Conservation (phyloP, 2,888 invertebrate species). For the Macaria notata region DNA sequence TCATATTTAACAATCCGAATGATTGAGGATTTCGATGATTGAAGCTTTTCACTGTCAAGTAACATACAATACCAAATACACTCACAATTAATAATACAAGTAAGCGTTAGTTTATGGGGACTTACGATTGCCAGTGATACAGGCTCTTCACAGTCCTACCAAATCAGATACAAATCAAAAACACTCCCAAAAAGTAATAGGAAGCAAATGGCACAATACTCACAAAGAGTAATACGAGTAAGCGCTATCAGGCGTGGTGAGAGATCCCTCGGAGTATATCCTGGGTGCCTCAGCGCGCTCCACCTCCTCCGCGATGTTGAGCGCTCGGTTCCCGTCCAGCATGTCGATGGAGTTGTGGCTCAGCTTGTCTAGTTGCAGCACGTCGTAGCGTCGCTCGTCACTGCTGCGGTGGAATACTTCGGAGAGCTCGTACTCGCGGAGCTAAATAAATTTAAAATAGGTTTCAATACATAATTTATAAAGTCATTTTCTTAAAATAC, state of each 20-base stretch:
- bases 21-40: no score
- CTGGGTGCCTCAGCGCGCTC: conserved; percentile 87
- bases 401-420: conserved; percentile 93
- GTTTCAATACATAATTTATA: no score
- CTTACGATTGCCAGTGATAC: no score
- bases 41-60: no score
- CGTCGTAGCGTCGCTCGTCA: conserved; percentile 89
- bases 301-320: conserved; percentile 90
- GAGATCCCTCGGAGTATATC: conserved; percentile 74
- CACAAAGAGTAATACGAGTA: conserved; percentile 76
- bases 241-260: conserved; percentile 70
- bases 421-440: conserved; percentile 93
- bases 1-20: no score
- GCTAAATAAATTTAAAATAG: conserved; percentile 66
- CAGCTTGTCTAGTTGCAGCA: conserved; percentile 83
- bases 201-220: conserved; percentile 37
- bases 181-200: no score
- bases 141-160: no score
- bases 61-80: no score
- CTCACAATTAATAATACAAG: no score
- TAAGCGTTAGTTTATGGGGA: no score
- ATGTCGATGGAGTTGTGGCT: conserved; percentile 82
- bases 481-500: no score
- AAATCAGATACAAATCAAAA: no score
- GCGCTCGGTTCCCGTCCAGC: conserved; percentile 86